Evolutionary conservation across 2,113 vertebrate species (phyloP).

Genomic region (Willisornis vidua): DNA sequence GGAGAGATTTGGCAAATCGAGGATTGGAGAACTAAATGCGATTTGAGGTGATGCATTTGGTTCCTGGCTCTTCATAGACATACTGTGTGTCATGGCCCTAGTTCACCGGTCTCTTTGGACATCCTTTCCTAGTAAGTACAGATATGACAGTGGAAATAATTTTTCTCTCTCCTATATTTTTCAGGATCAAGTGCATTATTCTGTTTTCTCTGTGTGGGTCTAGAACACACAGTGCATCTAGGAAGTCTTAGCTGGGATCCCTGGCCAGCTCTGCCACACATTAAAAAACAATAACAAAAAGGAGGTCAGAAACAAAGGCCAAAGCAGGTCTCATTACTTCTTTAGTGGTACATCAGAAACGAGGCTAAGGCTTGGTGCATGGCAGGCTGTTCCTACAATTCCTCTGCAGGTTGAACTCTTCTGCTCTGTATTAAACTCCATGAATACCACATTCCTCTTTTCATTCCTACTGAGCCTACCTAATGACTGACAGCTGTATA

Average conservation of each 20-base stretch:
- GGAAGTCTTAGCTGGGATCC: background rate
- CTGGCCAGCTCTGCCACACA: background rate
- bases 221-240: background rate
- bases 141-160: background rate
- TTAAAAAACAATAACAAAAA: background rate
- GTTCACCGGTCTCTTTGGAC: background rate
- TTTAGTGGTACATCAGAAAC: background rate
- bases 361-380: background rate
- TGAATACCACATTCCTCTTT: background rate
- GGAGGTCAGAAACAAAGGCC: background rate
- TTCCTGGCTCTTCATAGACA: background rate
- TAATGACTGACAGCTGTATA: constrained; percentile 44
- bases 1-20: background rate
- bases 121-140: background rate
- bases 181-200: background rate
- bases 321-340: background rate
- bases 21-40: background rate
- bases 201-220: background rate
- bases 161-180: background rate
- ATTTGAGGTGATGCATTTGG: background rate
- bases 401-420: constrained; percentile 1
- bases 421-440: constrained; percentile 17
- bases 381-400: background rate
- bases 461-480: constrained; percentile 9
- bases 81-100: background rate